Conservation (phyloP, 2,888 invertebrate genomes). For the Chamaedrilus cognettii region DNA sequence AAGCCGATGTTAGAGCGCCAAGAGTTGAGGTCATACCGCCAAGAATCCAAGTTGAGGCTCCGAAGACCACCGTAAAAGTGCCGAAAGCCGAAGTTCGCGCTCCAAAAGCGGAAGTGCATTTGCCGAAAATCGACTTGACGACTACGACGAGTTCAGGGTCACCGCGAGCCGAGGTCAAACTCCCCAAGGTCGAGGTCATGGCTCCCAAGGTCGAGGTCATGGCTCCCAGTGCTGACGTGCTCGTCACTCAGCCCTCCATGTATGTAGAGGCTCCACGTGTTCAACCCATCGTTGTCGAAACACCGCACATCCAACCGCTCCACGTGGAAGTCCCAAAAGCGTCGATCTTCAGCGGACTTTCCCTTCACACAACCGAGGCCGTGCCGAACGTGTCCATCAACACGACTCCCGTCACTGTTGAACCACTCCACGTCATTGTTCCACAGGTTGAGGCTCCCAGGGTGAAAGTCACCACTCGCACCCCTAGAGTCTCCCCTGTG, state of each 20-base stretch:
- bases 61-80: background rate
- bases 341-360: too few relatives aligned
- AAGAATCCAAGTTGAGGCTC: background rate
- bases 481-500: too few relatives aligned
- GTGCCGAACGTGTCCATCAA: too few relatives aligned
- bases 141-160: background rate
- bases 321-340: background rate
- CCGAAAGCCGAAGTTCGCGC: background rate
- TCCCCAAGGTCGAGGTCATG: background rate
- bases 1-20: background rate
- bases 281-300: background rate
- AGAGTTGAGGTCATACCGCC: background rate
- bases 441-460: too few relatives aligned
- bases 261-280: too few relatives aligned
- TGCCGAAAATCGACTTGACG: too few relatives aligned
- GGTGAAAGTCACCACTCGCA: too few relatives aligned
- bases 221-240: background rate
- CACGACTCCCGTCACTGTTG: too few relatives aligned
- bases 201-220: background rate
- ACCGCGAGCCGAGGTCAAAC: background rate
- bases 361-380: too few relatives aligned
- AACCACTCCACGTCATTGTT: too few relatives aligned
- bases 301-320: background rate
- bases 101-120: too few relatives aligned
- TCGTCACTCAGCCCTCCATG: too few relatives aligned